A percentile compares a stretch with the other conserved stretches of the same genome.
Evolutionary conservation across 2,888 invertebrate species (phyloP).

Genomic region (Pseudanteris insignis): DNA sequence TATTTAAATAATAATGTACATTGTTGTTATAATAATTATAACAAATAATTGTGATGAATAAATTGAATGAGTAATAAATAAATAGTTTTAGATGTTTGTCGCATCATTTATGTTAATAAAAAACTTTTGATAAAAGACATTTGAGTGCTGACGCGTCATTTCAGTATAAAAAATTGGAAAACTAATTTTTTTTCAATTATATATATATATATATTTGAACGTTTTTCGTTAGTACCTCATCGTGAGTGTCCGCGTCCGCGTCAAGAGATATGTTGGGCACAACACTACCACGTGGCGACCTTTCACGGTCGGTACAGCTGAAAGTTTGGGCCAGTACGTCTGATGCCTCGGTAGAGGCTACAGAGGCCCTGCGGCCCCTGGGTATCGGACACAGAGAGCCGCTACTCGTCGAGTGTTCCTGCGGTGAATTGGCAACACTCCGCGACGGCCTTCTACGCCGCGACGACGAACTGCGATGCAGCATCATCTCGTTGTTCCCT

Average conservation of each 20-base stretch:
- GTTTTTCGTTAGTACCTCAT: too few species aligned
- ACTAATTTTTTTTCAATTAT: too few species aligned
- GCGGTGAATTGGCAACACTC: slow-evolving; percentile 74
- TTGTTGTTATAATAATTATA: too few species aligned
- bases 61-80: not conserved
- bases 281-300: slow-evolving; percentile 73
- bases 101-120: too few species aligned
- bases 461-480: slow-evolving; percentile 75
- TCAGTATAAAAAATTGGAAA: too few species aligned
- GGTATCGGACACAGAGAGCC: slow-evolving; percentile 51
- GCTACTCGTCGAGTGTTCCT: slow-evolving; percentile 66
- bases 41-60: too few species aligned
- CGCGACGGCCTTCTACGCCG: slow-evolving; percentile 75
- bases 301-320: slow-evolving; percentile 66
- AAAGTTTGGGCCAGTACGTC: slow-evolving; percentile 60
- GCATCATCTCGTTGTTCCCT: slow-evolving; percentile 67
- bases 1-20: too few species aligned
- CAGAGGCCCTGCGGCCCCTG: slow-evolving; percentile 59
- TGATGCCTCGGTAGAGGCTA: slow-evolving; percentile 60
- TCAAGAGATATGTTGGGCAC: slow-evolving; percentile 71
- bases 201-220: too few species aligned
- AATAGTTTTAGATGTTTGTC: too few species aligned
- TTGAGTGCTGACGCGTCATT: too few species aligned
- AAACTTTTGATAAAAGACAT: too few species aligned
- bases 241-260: slow-evolving; percentile 59